phyloP scores from a whole-genome alignment of 2,888 invertebrate species.

The Drosophila paramelanica region DNA sequence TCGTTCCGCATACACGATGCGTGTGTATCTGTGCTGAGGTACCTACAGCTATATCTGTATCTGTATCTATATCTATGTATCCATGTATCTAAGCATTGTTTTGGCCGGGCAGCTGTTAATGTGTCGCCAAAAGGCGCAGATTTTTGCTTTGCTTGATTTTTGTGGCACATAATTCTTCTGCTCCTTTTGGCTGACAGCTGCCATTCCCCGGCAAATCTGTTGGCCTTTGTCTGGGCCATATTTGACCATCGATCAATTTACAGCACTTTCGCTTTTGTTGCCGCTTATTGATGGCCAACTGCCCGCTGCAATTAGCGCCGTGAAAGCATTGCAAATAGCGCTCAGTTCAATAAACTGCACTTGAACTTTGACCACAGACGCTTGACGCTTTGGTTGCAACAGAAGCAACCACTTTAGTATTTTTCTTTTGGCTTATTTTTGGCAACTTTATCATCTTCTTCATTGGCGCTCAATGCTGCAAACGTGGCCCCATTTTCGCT shows the following conservation, averaged over 20 bases:
- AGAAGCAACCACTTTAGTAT: not conserved
- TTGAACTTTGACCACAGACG: constrained; percentile 46
- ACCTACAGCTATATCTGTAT: constrained; percentile 3
- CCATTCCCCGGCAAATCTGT: constrained; percentile 14
- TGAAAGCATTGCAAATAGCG: constrained; percentile 66
- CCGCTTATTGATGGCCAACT: constrained; percentile 34
- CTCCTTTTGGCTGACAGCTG: constrained; percentile 15
- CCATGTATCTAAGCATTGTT: not conserved
- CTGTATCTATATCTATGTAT: constrained; percentile 2
- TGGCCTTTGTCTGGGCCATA: constrained; percentile 44
- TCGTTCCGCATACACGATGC: not conserved
- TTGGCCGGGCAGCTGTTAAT: constrained; percentile 54
- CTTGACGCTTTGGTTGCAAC: constrained; percentile 6
- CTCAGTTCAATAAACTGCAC: constrained; percentile 72
- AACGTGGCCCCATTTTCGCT: constrained; percentile 25
- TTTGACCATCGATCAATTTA: constrained; percentile 72
- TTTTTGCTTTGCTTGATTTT: constrained; percentile 41
- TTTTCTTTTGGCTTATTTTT: constrained; percentile 8
- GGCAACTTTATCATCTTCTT: constrained; percentile 37
- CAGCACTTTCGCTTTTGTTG: constrained; percentile 65
- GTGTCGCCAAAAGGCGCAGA: constrained; percentile 41
- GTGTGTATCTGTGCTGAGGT: constrained; percentile 21
- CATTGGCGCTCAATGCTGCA: constrained; percentile 44
- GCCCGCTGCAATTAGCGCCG: constrained; percentile 64
- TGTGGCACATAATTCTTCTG: constrained; percentile 22